Conservation (phyloP, 1,140 invertebrate species). For the Musca domestica region DNA sequence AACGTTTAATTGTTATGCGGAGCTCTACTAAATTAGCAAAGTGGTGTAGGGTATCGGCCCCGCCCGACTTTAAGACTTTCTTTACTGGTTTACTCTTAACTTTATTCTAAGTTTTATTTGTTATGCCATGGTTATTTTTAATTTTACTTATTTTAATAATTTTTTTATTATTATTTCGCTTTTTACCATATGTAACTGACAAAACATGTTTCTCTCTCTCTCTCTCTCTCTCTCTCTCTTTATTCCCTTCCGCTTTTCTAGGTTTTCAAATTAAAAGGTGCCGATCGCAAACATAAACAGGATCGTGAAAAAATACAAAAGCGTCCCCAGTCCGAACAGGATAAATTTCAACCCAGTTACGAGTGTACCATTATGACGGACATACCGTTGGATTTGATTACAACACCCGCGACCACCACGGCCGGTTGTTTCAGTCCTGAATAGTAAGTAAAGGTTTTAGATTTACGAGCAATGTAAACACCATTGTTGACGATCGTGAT, state of each 20-base stretch:
- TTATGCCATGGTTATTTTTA: too few species aligned
- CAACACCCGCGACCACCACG: constrained; percentile 30
- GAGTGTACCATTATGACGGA: constrained; percentile 92
- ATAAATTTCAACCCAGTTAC: constrained; percentile 93
- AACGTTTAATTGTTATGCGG: too few species aligned
- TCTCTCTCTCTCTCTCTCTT: neutral
- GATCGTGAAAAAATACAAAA: constrained; percentile 93
- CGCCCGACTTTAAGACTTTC: too few species aligned
- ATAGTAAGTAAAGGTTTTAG: constrained; percentile 42
- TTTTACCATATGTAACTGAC: too few species aligned
- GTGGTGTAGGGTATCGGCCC: too few species aligned
- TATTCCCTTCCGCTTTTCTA: constrained; percentile 8
- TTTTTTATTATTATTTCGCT: too few species aligned
- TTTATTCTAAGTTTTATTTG: neutral
- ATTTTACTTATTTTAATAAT: constrained; percentile 3
- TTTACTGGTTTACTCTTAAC: too few species aligned
- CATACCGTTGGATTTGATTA: constrained; percentile 59
- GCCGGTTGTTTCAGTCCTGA: constrained; percentile 50
- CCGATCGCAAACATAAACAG: constrained; percentile 96
- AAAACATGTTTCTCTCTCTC: too few species aligned
- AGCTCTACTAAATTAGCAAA: too few species aligned
- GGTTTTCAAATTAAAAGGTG: constrained; percentile 89
- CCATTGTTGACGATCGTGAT: too few species aligned
- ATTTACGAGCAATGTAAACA: neutral
- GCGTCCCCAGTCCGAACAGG: constrained; percentile 78